phyloP scores from a whole-genome alignment of 2,888 invertebrate species.

The Dynastes grantii region DNA sequence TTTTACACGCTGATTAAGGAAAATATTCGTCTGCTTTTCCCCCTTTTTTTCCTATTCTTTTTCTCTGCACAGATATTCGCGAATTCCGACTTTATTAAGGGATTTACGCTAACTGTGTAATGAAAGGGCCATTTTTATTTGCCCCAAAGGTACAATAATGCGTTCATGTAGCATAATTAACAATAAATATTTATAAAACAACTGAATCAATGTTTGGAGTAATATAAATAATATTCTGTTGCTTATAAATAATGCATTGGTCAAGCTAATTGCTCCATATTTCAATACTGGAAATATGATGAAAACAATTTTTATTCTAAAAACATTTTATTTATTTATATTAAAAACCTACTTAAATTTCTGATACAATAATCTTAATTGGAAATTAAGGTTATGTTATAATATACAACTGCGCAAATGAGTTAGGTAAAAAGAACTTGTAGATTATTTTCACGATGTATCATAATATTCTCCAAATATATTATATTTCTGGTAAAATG shows the following conservation, averaged over 20 bases:
- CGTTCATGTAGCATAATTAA: slow-evolving; percentile 41
- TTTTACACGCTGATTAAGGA: slow-evolving; percentile 32
- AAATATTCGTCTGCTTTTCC: slow-evolving; percentile 11
- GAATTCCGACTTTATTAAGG: slow-evolving; percentile 31
- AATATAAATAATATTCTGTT: slow-evolving; percentile 26
- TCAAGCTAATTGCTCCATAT: not conserved
- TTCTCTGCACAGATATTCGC: slow-evolving; percentile 11
- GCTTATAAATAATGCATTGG: not conserved
- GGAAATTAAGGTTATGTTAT: too few relatives aligned
- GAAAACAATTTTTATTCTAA: too few relatives aligned
- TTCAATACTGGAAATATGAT: too few relatives aligned
- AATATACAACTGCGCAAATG: too few relatives aligned
- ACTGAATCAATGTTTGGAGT: slow-evolving; percentile 29
- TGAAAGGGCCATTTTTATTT: slow-evolving; percentile 44
- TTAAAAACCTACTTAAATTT: too few relatives aligned
- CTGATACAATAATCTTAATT: too few relatives aligned
- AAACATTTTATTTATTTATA: too few relatives aligned
- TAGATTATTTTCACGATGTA: too few relatives aligned
- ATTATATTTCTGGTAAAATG: too few relatives aligned
- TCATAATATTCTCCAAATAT: too few relatives aligned
- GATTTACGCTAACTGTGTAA: slow-evolving; percentile 39
- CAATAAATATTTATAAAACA: slow-evolving; percentile 45
- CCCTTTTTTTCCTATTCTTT: slow-evolving; percentile 4
- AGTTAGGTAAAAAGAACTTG: too few relatives aligned
- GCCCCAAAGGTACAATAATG: slow-evolving; percentile 35